Evolutionary conservation across 2,888 invertebrate species (phyloP).

Genomic region (Synergus umbraculus): DNA sequence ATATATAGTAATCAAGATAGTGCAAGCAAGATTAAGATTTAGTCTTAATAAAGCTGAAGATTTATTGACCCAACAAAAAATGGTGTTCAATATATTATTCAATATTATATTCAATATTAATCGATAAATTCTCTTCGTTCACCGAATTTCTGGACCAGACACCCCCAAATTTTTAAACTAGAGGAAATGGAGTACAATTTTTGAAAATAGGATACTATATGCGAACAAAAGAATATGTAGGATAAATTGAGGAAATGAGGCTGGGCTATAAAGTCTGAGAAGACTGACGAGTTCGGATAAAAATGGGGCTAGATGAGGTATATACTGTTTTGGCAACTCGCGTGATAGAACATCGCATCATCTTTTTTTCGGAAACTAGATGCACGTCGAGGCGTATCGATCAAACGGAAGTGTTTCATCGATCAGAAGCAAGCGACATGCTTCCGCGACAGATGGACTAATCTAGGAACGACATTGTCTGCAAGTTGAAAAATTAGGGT

Average conservation of each 20-base stretch:
- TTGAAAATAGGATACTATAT: background rate
- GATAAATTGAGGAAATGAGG: background rate
- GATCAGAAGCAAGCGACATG: constrained; percentile 25
- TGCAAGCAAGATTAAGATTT: no score
- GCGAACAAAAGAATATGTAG: background rate
- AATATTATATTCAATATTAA: no score
- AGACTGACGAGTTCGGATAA: background rate
- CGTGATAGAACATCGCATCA: background rate
- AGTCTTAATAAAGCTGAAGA: no score
- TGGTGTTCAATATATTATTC: background rate
- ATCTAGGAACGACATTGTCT: constrained; percentile 28
- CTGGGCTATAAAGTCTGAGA: background rate
- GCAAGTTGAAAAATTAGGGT: constrained; percentile 30
- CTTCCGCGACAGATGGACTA: constrained; percentile 32
- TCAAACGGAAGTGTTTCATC: constrained; percentile 37
- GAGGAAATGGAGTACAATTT: background rate
- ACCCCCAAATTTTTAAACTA: background rate
- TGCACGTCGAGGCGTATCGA: constrained; percentile 29
- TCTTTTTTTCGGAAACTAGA: constrained; percentile 4
- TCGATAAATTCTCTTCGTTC: background rate
- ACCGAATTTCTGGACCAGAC: background rate
- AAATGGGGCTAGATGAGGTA: constrained; percentile 29
- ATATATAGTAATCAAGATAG: no score
- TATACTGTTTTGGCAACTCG: constrained; percentile 33
- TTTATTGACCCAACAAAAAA: background rate